These are phyloP conservation scores for Styela clava DNA, from an alignment of 23 tunicate species.

Conservation along the genomic window DNA sequence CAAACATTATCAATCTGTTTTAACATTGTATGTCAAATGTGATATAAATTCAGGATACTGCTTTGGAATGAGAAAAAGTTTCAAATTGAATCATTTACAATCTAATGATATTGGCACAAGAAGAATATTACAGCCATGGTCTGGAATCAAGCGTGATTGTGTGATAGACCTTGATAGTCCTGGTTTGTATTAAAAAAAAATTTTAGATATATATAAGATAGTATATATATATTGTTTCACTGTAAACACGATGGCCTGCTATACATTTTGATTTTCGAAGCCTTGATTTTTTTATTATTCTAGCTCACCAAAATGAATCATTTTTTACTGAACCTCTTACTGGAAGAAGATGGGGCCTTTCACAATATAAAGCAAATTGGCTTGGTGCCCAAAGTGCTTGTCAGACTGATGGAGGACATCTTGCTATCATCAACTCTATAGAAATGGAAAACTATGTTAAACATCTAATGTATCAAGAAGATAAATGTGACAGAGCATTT, in stretches of 20 bases:
- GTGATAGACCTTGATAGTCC: background rate
- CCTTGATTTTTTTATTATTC: too few species aligned
- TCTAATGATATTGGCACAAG: background rate
- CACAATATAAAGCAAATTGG: background rate
- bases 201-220: too few species aligned
- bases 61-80: background rate
- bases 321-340: conserved; percentile 21
- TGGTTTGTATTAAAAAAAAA: background rate
- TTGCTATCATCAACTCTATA: conserved; percentile 12
- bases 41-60: too few species aligned
- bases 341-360: conserved; percentile 11
- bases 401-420: conserved; percentile 18
- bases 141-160: background rate
- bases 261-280: too few species aligned
- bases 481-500: background rate
- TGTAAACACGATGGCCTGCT: too few species aligned
- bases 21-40: too few species aligned
- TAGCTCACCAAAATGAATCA: too few species aligned
- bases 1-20: too few species aligned
- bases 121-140: background rate
- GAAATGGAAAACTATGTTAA: conserved; percentile 21
- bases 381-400: background rate
- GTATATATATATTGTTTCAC: too few species aligned
- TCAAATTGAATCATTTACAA: background rate
- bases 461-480: background rate